Percentiles rank a stretch among this genome's conserved stretches.
Evolutionary conservation across 1,140 invertebrate genomes (phyloP).

Genomic region (Euschistus heros): DNA sequence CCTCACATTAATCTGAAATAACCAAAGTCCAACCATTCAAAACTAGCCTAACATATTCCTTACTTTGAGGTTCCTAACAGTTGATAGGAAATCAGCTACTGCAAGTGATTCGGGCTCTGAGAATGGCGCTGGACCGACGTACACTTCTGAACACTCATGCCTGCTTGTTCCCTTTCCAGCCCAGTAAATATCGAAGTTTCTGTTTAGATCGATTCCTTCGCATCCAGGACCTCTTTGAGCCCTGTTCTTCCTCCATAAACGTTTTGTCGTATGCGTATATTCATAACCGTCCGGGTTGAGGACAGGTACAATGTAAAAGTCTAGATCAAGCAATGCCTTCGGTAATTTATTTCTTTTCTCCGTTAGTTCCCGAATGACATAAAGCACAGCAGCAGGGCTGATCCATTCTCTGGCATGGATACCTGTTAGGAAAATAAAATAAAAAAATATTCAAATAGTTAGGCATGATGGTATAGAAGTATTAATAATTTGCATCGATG

Average conservation of each 20-base stretch:
- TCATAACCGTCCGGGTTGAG: slow-evolving; percentile 53
- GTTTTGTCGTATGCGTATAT: slow-evolving; percentile 53
- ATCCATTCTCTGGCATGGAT: slow-evolving; percentile 73
- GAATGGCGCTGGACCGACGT: slow-evolving; percentile 61
- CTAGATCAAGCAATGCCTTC: slow-evolving; percentile 51
- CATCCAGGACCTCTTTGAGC: slow-evolving; percentile 31
- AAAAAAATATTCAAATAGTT: no score
- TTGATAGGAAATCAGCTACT: slow-evolving; percentile 28
- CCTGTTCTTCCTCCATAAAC: slow-evolving; percentile 75
- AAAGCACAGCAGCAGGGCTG: slow-evolving; percentile 54
- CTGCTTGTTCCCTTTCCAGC: slow-evolving; percentile 55
- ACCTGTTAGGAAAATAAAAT: slow-evolving; percentile 42
- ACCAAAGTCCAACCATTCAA: no score
- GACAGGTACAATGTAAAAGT: slow-evolving; percentile 46
- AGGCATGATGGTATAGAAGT: no score
- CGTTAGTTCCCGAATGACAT: slow-evolving; percentile 59
- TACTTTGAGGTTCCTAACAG: background rate
- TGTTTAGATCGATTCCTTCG: slow-evolving; percentile 52
- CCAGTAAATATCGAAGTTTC: slow-evolving; percentile 60
- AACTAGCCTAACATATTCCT: no score
- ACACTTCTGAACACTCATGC: slow-evolving; percentile 67
- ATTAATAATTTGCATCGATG: no score
- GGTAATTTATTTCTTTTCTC: slow-evolving; percentile 58
- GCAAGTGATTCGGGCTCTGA: slow-evolving; percentile 72
- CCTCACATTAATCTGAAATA: no score